Percentiles rank a stretch among this genome's conserved stretches.
These are phyloP conservation scores for Gortyna flavago DNA, from an alignment of 2,888 invertebrate species.

Conservation along the genomic window DNA sequence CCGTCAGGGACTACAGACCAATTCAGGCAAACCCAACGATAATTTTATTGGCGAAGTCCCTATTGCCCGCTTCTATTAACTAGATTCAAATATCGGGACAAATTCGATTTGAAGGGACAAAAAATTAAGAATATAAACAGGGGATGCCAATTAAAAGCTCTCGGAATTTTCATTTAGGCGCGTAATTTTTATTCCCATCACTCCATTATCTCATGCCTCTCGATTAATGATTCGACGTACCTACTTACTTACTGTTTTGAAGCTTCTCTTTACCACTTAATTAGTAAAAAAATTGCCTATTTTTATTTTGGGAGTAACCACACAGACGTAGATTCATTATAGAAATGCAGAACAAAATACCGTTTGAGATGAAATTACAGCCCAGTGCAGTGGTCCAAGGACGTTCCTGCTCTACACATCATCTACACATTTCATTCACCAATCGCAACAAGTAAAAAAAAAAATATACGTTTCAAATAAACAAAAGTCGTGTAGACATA, in stretches of 20 bases:
- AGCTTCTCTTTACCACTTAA: slow-evolving; percentile 18
- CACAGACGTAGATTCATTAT: neutral
- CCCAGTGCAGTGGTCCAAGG: too few species aligned
- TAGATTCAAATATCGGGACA: slow-evolving; percentile 63
- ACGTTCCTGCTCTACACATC: neutral
- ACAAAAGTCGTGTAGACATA: neutral
- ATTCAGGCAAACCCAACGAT: slow-evolving; percentile 69
- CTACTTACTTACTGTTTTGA: neutral
- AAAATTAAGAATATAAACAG: slow-evolving; percentile 56
- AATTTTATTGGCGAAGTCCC: slow-evolving; percentile 73
- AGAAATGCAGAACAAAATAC: neutral
- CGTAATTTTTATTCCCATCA: neutral
- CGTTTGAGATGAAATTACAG: neutral
- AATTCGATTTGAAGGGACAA: slow-evolving; percentile 57
- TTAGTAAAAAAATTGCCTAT: slow-evolving; percentile 19
- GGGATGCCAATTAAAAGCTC: slow-evolving; percentile 56
- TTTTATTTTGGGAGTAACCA: neutral
- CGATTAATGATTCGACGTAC: slow-evolving; percentile 30
- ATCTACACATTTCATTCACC: neutral
- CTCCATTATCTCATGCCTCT: neutral
- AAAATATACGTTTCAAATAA: slow-evolving; percentile 8
- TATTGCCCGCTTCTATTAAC: slow-evolving; percentile 67
- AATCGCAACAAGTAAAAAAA: neutral
- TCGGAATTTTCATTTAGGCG: slow-evolving; percentile 13
- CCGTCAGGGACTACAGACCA: slow-evolving; percentile 50